A percentile compares a stretch with the other conserved stretches of the same genome.
These are phyloP conservation scores for Pimephales promelas DNA, from an alignment of 2,113 vertebrate genomes.

Conservation along the genomic window DNA sequence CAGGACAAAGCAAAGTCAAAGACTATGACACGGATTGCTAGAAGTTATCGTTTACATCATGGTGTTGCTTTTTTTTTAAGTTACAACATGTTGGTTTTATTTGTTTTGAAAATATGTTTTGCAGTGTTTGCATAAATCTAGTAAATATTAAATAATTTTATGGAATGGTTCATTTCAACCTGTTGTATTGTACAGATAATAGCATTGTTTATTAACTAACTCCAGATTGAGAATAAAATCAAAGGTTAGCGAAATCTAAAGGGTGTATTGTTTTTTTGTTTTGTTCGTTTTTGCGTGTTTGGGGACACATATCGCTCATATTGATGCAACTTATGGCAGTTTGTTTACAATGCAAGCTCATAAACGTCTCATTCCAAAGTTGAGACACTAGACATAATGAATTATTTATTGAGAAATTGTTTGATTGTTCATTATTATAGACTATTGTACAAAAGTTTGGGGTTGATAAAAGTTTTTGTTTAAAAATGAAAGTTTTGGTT, in stretches of 20 bases:
- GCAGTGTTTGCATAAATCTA: background rate
- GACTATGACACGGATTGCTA: background rate
- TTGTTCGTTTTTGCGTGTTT: background rate
- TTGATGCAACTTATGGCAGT: too few species aligned
- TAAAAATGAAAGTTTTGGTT: too few species aligned
- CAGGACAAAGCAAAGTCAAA: background rate
- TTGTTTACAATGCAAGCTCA: background rate
- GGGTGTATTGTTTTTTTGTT: background rate
- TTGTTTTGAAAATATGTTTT: constrained; percentile 20
- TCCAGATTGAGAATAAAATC: background rate
- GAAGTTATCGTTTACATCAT: background rate
- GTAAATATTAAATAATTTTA: background rate
- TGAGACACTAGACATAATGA: background rate
- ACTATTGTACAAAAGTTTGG: too few species aligned
- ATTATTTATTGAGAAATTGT: too few species aligned
- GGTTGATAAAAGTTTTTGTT: too few species aligned
- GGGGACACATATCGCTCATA: too few species aligned
- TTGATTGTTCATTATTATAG: too few species aligned
- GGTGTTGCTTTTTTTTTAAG: constrained; percentile 15
- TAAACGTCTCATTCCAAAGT: background rate
- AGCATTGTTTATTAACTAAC: background rate
- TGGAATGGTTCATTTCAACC: background rate
- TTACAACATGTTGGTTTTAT: background rate
- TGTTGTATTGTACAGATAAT: background rate
- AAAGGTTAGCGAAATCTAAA: background rate